These are phyloP conservation scores for Epinotia brunnichana DNA, from an alignment of 2,888 invertebrate genomes.

Conservation along the genomic window DNA sequence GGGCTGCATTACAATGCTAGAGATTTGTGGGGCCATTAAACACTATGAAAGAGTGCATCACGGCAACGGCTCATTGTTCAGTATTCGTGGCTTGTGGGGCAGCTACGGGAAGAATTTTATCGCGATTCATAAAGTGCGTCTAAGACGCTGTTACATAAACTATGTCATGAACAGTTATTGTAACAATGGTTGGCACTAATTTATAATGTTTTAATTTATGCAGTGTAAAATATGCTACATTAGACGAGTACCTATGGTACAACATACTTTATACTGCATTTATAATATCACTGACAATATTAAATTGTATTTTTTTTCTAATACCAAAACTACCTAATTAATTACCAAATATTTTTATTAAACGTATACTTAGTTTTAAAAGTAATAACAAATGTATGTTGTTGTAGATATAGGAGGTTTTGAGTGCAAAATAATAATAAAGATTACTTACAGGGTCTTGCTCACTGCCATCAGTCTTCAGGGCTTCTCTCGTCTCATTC, in stretches of 20 bases:
- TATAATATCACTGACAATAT: neutral
- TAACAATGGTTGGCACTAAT: conserved; percentile 1
- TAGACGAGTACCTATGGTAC: too few species aligned
- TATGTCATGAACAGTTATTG: conserved; percentile 6
- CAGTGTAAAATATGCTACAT: too few species aligned
- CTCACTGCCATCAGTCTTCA: conserved; percentile 89
- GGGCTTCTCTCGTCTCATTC: conserved; percentile 88
- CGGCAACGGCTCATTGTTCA: conserved; percentile 49
- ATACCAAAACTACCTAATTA: too few species aligned
- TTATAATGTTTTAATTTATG: neutral
- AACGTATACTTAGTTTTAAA: too few species aligned
- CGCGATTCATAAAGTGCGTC: conserved; percentile 20
- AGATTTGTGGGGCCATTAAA: conserved; percentile 55
- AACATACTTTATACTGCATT: neutral
- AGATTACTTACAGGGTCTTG: conserved; percentile 87
- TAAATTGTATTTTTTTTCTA: neutral
- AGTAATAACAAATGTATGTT: too few species aligned
- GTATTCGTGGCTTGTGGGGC: conserved; percentile 47
- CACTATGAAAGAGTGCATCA: conserved; percentile 51
- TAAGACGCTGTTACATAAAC: conserved; percentile 6
- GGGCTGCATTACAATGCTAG: conserved; percentile 52
- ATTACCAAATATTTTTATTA: too few species aligned
- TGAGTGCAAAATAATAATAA: neutral
- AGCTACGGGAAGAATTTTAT: conserved; percentile 28
- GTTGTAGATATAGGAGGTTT: too few species aligned